A percentile compares a stretch with the other conserved stretches of the same genome.
Evolutionary conservation across 2,113 vertebrate species (phyloP).

Genomic region (Ia io): DNA sequence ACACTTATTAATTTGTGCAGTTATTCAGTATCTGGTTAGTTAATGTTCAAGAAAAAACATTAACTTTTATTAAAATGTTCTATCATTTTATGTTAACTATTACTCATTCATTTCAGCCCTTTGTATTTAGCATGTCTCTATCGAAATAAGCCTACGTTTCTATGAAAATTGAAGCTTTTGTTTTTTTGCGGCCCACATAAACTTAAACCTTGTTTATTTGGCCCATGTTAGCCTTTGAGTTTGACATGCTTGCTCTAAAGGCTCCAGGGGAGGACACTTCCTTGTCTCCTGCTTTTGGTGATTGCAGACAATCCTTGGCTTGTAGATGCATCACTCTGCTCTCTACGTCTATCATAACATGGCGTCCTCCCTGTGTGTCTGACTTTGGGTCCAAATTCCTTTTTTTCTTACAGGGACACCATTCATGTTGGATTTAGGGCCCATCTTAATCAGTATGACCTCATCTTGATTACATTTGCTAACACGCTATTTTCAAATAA

Average conservation of each 20-base stretch:
- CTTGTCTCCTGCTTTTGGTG: background rate
- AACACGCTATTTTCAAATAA: slow-evolving; percentile 1
- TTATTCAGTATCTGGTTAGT: too few relatives aligned
- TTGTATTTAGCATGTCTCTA: too few relatives aligned
- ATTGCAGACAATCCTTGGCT: background rate
- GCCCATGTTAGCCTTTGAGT: too few relatives aligned
- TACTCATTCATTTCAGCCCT: too few relatives aligned
- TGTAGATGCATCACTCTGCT: background rate
- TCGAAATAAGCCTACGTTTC: too few relatives aligned
- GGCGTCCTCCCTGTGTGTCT: background rate
- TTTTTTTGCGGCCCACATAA: too few relatives aligned
- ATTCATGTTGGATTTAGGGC: background rate
- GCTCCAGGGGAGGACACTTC: background rate
- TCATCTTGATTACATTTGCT: background rate
- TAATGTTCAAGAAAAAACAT: too few relatives aligned
- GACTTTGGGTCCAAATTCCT: background rate
- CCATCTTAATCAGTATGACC: background rate
- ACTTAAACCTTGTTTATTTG: too few relatives aligned
- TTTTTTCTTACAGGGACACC: background rate
- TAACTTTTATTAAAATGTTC: too few relatives aligned
- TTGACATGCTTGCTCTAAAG: background rate
- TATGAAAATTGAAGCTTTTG: too few relatives aligned
- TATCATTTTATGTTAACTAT: too few relatives aligned
- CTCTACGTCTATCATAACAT: background rate
- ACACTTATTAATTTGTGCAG: too few relatives aligned